These are phyloP conservation scores for Tauraco erythrolophus DNA, from an alignment of 2,113 vertebrate genomes.

Conservation along the genomic window DNA sequence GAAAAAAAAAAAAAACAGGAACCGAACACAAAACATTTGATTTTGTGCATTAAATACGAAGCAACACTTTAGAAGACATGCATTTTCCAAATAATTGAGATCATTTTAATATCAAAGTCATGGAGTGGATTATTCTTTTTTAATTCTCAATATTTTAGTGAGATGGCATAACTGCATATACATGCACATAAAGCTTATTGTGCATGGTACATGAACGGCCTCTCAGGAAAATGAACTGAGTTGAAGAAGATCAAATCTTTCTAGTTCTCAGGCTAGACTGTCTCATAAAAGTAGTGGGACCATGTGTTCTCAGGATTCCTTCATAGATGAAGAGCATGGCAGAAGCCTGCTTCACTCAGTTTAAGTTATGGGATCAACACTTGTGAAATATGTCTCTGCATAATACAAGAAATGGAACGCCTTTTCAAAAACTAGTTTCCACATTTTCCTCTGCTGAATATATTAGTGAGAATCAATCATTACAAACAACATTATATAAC, in stretches of 20 bases:
- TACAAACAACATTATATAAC: neutral
- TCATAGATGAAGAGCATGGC: neutral
- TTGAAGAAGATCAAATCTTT: neutral
- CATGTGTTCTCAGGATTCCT: neutral
- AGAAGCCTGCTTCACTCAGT: neutral
- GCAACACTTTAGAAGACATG: neutral
- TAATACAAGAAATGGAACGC: neutral
- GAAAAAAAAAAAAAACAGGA: neutral
- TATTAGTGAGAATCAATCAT: neutral
- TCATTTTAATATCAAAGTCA: neutral
- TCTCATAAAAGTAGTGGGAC: neutral
- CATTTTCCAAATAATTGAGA: neutral
- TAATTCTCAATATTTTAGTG: neutral
- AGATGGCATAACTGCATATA: neutral
- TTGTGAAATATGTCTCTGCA: neutral
- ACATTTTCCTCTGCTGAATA: neutral
- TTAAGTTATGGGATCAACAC: neutral
- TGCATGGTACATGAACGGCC: neutral
- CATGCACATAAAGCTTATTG: accelerated
- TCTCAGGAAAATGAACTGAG: neutral
- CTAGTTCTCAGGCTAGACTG: neutral
- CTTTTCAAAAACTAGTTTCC: neutral
- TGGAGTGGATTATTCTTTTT: neutral
- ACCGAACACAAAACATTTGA: accelerated
- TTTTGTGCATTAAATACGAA: neutral